These are phyloP conservation scores for Eumerus sabulonum DNA, from an alignment of 2,888 invertebrate genomes.

Conservation along the genomic window DNA sequence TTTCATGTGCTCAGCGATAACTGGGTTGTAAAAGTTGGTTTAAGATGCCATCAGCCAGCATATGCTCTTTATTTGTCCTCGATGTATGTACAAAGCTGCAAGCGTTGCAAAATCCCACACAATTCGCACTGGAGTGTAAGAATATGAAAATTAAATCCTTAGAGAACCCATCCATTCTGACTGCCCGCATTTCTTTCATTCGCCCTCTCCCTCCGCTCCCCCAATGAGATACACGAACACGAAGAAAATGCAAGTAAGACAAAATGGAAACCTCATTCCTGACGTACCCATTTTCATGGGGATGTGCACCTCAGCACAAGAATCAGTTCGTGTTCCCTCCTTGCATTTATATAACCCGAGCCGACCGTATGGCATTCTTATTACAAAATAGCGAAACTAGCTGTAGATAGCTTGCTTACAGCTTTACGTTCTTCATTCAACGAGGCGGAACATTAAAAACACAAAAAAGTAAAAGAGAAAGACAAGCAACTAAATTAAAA, in stretches of 20 bases:
- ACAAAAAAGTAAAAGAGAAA: background rate
- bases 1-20: no score
- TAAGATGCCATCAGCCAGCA: constrained; percentile 5
- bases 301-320: constrained; percentile 23
- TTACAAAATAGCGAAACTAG: constrained; percentile 3
- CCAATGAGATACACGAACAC: background rate
- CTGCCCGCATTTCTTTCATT: no score
- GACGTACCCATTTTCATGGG: background rate
- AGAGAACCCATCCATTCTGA: background rate
- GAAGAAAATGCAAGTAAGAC: constrained; percentile 19
- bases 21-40: no score
- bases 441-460: background rate
- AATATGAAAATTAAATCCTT: constrained; percentile 32
- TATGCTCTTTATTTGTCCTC: constrained; percentile 43
- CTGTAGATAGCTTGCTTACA: no score
- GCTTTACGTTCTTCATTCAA: no score
- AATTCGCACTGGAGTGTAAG: constrained; percentile 2
- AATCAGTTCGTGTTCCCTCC: no score
- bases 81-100: constrained; percentile 25
- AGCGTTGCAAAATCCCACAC: constrained; percentile 24
- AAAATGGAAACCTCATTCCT: constrained; percentile 26
- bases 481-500: constrained; percentile 29
- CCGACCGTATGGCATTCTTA: constrained; percentile 6
- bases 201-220: no score
- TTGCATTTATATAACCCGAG: background rate